Percentiles rank a stretch among this genome's conserved stretches.
phyloP scores from a whole-genome alignment of 2,888 invertebrate species.

The Furcula furcula region DNA sequence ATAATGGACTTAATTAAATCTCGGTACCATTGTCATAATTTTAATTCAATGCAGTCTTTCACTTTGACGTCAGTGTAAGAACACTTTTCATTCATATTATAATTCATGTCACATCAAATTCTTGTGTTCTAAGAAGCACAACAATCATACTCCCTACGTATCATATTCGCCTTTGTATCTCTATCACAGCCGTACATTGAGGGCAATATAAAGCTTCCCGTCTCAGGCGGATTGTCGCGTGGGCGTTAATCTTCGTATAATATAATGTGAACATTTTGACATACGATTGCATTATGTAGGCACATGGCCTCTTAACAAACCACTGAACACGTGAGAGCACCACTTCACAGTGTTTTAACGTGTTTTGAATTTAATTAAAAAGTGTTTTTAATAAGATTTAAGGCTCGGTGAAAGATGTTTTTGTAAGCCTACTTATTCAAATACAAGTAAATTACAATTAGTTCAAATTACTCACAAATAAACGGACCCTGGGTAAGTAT shows the following conservation, averaged over 20 bases:
- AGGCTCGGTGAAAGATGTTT: background rate
- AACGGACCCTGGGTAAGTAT: too few relatives aligned
- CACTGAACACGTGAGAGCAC: background rate
- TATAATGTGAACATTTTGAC: slow-evolving; percentile 17
- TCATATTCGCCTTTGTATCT: slow-evolving; percentile 22
- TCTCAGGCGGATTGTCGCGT: slow-evolving; percentile 49
- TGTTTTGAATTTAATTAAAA: slow-evolving; percentile 28
- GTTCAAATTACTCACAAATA: too few relatives aligned
- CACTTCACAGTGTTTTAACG: slow-evolving; percentile 12
- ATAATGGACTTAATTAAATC: background rate
- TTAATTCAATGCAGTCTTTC: slow-evolving; percentile 13
- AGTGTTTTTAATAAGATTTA: slow-evolving; percentile 8
- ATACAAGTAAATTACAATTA: too few relatives aligned
- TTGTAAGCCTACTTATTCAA: background rate
- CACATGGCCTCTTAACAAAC: slow-evolving; percentile 1
- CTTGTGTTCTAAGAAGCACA: slow-evolving; percentile 13
- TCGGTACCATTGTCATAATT: background rate
- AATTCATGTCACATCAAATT: slow-evolving; percentile 17
- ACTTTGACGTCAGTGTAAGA: slow-evolving; percentile 11
- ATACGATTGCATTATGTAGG: slow-evolving; percentile 1
- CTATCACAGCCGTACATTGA: slow-evolving; percentile 28
- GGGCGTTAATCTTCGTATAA: slow-evolving; percentile 52
- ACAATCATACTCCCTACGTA: slow-evolving; percentile 13
- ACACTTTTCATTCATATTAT: slow-evolving; percentile 29
- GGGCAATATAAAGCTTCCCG: slow-evolving; percentile 55